Evolutionary conservation across 1,140 invertebrate species (phyloP).

Genomic region (Triops longicaudatus): DNA sequence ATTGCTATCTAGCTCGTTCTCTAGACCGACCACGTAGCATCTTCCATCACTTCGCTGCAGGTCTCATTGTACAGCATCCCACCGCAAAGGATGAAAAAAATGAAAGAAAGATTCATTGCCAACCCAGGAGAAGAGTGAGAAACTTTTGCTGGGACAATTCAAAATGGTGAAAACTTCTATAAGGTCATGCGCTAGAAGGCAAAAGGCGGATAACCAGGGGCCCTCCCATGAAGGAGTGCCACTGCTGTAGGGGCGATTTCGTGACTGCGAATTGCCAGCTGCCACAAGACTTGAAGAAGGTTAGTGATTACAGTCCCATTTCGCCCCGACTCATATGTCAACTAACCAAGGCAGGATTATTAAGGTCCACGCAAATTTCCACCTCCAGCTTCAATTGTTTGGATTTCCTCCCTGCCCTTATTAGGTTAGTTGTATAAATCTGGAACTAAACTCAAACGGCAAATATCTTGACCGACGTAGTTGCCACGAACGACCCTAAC

Average conservation of each 20-base stretch:
- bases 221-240: conserved; percentile 13
- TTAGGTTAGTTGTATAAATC: neutral
- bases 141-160: neutral
- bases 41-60: neutral
- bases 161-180: neutral
- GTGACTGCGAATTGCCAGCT: conserved; percentile 14
- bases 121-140: neutral
- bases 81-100: neutral
- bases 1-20: neutral
- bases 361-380: neutral
- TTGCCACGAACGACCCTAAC: no score
- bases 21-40: neutral
- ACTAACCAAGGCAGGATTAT: neutral
- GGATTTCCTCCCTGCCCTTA: neutral
- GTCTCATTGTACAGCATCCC: neutral
- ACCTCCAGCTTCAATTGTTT: conserved; percentile 1
- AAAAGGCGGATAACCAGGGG: neutral
- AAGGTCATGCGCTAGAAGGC: conserved; percentile 10
- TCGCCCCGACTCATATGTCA: conserved; percentile 1
- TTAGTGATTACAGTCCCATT: conserved; percentile 12
- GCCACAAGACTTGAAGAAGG: neutral
- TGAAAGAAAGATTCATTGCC: neutral
- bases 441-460: no score
- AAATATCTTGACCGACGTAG: no score
- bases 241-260: neutral